Conservation (phyloP, 2,113 vertebrate genomes). For the Pogona vitticeps region DNA sequence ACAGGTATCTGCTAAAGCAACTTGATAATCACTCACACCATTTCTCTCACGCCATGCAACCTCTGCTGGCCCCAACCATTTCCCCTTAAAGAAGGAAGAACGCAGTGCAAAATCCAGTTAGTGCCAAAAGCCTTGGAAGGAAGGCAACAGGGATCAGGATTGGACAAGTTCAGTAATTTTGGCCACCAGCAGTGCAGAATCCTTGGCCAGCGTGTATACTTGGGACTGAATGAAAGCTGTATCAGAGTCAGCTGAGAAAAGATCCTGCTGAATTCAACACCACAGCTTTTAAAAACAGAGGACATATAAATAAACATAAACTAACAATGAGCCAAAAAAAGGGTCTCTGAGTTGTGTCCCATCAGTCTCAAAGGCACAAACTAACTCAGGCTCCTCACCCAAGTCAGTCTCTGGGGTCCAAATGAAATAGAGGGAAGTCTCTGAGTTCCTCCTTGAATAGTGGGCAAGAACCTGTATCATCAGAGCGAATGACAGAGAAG, state of each 20-base stretch:
- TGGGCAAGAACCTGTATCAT: conserved; percentile 51
- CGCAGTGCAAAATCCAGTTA: conserved; percentile 58
- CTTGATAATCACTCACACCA: conserved; percentile 19
- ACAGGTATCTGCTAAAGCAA: conserved; percentile 41
- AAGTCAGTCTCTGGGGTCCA: conserved; percentile 52
- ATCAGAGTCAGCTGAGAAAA: conserved; percentile 53
- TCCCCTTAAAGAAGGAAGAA: conserved; percentile 39
- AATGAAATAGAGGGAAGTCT: conserved; percentile 30
- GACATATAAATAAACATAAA: conserved; percentile 73
- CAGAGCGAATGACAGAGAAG: conserved; percentile 47
- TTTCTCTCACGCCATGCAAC: conserved; percentile 39
- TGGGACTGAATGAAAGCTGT: conserved; percentile 53
- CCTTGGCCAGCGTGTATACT: conserved; percentile 38
- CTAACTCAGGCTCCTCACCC: conserved; percentile 46
- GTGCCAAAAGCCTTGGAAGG: conserved; percentile 53
- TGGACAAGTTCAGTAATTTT: conserved; percentile 51
- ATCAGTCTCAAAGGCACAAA: conserved; percentile 52
- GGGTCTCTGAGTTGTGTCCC: conserved; percentile 60
- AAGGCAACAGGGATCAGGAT: conserved; percentile 3
- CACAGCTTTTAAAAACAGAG: conserved; percentile 60
- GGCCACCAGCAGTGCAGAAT: conserved; percentile 40
- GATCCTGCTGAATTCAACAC: conserved; percentile 54
- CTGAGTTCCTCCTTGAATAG: conserved; percentile 41
- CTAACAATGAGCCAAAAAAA: conserved; percentile 63
- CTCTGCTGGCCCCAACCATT: conserved; percentile 37